Evolutionary conservation across 1,140 invertebrate species (phyloP), one percentile per base, ranked within the genome.

Genomic region (Schmidtea mediterranea): DNA sequence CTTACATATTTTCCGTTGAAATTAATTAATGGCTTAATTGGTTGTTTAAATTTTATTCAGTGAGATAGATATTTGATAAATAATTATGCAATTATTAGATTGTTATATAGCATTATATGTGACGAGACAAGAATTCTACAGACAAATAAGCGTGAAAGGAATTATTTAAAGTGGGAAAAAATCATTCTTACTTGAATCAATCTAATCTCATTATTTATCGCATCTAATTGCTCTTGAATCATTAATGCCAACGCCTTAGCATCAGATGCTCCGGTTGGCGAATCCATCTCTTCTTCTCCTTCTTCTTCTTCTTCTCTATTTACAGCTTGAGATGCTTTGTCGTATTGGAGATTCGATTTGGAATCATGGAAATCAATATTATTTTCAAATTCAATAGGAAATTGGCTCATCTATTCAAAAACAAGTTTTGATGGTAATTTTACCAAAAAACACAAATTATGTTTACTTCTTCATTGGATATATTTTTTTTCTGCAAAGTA

Each of bases 181-280:
- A n/a, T n/a, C n/a, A n/a, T n/a, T n/a, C n/a, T n/a, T n/a, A 45
- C 43, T 21, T 48, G 46, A 48, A 48, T 48, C 10, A 48, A 40
- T 37, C 75, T 75, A 55, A 98, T 98, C 72, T 98, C 92, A 62
- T 92, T 92, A 68, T 98, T 97, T 57, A 98, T 98, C 54, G 90
- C 92, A 69, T 98, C 89, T 41, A 98, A 69, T 65, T 97, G 89
- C 63, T 98, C 87, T 67, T 98, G 92, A 51, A 98, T 71, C 82
- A 97, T 94, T 55, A 92, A 73, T 19, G 90, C 90, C 49, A 98
- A 69, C 0, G 87, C 86, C 63, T 95, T 89, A 23, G 90, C 87
- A 65, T 97, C 89, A 5, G 81, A 83, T 59, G 83, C 79, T 2
- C 76, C 63, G 43, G 56, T 55, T 2, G 60, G 62, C 24, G 58